Evolutionary conservation across 2,113 vertebrate species (phyloP).

Genomic region (Coptodon rendalli): DNA sequence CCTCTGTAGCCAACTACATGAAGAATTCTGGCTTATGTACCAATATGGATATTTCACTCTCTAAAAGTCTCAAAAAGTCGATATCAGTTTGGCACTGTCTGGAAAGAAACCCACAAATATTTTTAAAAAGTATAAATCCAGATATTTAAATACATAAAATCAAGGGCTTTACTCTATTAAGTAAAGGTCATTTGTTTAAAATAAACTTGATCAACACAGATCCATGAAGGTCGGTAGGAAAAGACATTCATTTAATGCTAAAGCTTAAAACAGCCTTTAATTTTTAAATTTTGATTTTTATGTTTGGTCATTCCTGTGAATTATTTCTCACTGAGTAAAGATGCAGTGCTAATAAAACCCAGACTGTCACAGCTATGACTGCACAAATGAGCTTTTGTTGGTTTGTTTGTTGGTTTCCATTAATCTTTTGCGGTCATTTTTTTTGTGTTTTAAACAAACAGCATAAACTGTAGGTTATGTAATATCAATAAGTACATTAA

Average conservation of each 20-base stretch:
- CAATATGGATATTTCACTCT: background rate
- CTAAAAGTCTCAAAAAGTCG: background rate
- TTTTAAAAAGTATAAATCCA: background rate
- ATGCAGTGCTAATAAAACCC: background rate
- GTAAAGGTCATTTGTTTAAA: background rate
- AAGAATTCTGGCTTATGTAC: background rate
- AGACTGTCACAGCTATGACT: background rate
- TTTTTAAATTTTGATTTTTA: background rate
- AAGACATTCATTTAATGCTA: background rate
- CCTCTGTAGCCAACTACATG: background rate
- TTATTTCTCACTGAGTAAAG: background rate
- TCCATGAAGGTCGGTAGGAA: background rate
- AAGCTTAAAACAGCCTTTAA: background rate
- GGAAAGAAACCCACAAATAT: background rate
- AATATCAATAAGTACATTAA: background rate
- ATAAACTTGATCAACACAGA: background rate
- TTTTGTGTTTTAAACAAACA: background rate
- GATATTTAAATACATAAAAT: background rate
- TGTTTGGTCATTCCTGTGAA: background rate
- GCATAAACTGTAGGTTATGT: background rate
- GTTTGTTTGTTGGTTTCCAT: background rate
- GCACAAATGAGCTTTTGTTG: background rate
- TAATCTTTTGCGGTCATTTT: background rate
- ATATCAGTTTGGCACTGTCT: background rate
- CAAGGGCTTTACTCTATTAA: background rate